Base-by-base conservation (phyloP, 2,797 vertebrate species). In the Aphelocoma californica region DNA sequence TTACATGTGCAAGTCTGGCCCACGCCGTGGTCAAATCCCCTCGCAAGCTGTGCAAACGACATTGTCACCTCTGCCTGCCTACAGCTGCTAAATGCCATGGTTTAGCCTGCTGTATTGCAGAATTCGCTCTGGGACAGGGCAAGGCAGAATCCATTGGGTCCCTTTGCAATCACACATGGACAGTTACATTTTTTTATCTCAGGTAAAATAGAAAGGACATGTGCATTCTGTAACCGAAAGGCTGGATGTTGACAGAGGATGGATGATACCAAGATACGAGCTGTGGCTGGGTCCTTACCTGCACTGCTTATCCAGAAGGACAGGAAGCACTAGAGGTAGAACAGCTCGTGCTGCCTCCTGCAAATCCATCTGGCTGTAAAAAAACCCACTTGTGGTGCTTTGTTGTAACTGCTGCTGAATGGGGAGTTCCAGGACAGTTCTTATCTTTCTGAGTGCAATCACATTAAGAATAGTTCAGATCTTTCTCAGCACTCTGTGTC, bases 381-480 rank as follows among this genome's bases (percentile, higher is more conserved):
- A 60, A 81, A 66, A 28, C 2, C 29, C 82, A 24, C 25, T 8
- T 0, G 0, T 23, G 14, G 24, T 77, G 15, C 65, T 86, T 80
- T 4, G 8, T 56, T 64, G 57, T 74, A 72, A 32, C 67, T 29
- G 31, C 53, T 81, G 66, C 77, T 89, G 66, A 78, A 84, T 88
- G 72, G 48, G 51, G 66, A 86, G 66, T 74, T 91, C 57, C n/a
- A 58, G 80, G 51, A 74, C 6, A 10, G 23, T 85, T 78, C 75
- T 75, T 56, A 42, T 81, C 56, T 42, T 93, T 93, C 58, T 73
- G 72, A 96, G 77, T 72, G 75, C 73, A 93, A 71, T 80, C 83
- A 71, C 26, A 42, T 71, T 74, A 89, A 70, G 31, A 91, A 66
- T 24, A 70, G 78, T 89, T 94, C 87, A 67, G 58, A 56, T 54